Base-by-base conservation (phyloP, 2,797 vertebrate genomes). In the Mustela erminea region DNA sequence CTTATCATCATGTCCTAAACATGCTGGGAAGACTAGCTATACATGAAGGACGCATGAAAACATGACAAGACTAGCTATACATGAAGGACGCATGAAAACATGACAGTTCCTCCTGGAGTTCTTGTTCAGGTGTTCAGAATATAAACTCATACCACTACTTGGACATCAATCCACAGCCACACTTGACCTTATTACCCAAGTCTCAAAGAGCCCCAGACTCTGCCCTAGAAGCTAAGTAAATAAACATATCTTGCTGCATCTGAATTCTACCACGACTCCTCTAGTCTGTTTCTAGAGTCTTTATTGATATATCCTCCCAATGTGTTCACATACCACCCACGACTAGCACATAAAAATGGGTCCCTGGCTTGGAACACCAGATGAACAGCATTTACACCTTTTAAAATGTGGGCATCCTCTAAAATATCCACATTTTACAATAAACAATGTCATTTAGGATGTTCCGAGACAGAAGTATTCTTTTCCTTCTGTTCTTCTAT, bases 381-480 rank as follows among this genome's bases (percentile, higher is more conserved):
- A 62, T 80, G 94, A 97, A 97, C 89, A 90, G 91, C 93, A 74
- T 95, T 97, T 81, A 95, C 70, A 97, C 93, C 95, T 97, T 98
- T 98, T 92, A 38, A 89, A 95, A 77, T 84, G 92, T 98, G 95
- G 91, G 72, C 87, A 93, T 93, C 94, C 90, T 98, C 97, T 90
- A 93, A 97, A 98, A 97, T 96, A 94, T 18, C 81, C 93, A 95
- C 81, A 93, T 93, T 97, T 95, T 82, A 96, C 88, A 92, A 97
- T 97, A 97, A 97, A 95, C 97, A 97, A 98, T 92, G 97, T 87
- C 93, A 95, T 78, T 80, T 93, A 96, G 96, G 90, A 95, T 96
- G 56, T 95, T 96, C 74, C 46, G 5, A 96, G 93, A 87, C 41
- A 97, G 87, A 96, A 96, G 92, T 46, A 74, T 83, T 96, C 92